Evolutionary conservation across 1,140 invertebrate species (phyloP), one percentile per base, ranked within the genome.

Genomic region (Ruditapes philippinarum): DNA sequence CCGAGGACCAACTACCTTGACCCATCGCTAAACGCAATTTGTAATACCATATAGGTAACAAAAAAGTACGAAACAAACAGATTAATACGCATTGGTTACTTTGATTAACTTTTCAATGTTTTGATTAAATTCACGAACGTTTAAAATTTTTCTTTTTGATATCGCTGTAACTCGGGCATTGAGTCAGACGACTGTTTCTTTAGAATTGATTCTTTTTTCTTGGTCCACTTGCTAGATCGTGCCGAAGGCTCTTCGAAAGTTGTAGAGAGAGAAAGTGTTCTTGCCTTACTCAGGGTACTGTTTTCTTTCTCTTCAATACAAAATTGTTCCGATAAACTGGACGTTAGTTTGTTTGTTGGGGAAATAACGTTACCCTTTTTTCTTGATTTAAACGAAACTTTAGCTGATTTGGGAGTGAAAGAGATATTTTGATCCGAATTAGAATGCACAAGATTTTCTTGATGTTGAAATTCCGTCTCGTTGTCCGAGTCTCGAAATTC

Each of bases 61-160:
- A n/a, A n/a, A n/a, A n/a, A n/a, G n/a, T n/a, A n/a, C n/a, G n/a
- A n/a, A n/a, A n/a, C n/a, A n/a, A n/a, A n/a, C 5, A 45, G 42
- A 7, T 45, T 45, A 5, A 45, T 45, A 45, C 14, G 42, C 14
- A 5, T 7, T 45, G 42, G 14, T 45, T 7, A 45, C 14, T 57
- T n/a, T 57, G 54, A 57, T 57, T 57, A 12, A 25, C 25, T 7
- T n/a, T n/a, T 19, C 9, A 12, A 57, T 4, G n/a, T 57, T 57
- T 57, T 25, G 19, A 57, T n/a, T 12, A n/a, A 57, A 68, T 42
- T n/a, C n/a, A n/a, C n/a, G n/a, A n/a, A n/a, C n/a, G n/a, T 22
- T 78, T 19, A 78, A 36, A 78, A 78, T 17, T 78, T 78, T 38
- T 78, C 49, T 17, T 78, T 78, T 51, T 78, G n/a, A 5, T 40